Percentiles rank a stretch among this genome's conserved stretches.
Evolutionary conservation across 1,140 invertebrate species (phyloP).

Genomic region (Olivierus martensii): DNA sequence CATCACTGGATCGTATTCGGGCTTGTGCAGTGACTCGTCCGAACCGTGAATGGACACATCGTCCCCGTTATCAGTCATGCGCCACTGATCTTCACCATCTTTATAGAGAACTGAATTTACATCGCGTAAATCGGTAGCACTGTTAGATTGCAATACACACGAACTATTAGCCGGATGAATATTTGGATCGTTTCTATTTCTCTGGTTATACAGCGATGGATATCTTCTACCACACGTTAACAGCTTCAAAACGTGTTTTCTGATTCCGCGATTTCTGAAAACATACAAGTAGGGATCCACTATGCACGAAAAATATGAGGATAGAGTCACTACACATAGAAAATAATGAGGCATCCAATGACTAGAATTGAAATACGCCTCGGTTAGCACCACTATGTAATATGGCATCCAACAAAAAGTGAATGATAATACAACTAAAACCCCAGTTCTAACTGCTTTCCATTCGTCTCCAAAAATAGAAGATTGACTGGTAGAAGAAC

Average conservation of each 20-base stretch:
- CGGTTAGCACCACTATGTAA: conserved; percentile 5
- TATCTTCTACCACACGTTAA: neutral
- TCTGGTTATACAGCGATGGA: neutral
- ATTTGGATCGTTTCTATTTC: no score
- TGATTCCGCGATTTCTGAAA: conserved; percentile 12
- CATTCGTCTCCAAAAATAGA: conserved; percentile 18
- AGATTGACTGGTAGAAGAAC: conserved; percentile 10
- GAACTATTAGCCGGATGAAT: no score
- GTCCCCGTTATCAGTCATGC: no score
- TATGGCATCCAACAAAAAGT: conserved; percentile 17
- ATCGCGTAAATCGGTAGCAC: neutral
- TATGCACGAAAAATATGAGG: conserved; percentile 5
- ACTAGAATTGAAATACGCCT: conserved; percentile 4
- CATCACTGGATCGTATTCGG: no score
- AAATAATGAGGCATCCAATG: neutral
- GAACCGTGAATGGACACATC: no score
- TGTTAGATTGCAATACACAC: no score
- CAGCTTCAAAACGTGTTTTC: conserved; percentile 10
- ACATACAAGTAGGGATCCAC: conserved; percentile 17
- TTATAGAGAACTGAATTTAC: neutral
- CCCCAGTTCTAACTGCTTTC: conserved; percentile 16
- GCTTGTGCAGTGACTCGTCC: no score
- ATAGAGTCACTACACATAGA: conserved; percentile 4
- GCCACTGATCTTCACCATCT: no score
- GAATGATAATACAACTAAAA: conserved; percentile 13